These are phyloP conservation scores for Aelia acuminata DNA, from an alignment of 2,888 invertebrate genomes.

Conservation along the genomic window DNA sequence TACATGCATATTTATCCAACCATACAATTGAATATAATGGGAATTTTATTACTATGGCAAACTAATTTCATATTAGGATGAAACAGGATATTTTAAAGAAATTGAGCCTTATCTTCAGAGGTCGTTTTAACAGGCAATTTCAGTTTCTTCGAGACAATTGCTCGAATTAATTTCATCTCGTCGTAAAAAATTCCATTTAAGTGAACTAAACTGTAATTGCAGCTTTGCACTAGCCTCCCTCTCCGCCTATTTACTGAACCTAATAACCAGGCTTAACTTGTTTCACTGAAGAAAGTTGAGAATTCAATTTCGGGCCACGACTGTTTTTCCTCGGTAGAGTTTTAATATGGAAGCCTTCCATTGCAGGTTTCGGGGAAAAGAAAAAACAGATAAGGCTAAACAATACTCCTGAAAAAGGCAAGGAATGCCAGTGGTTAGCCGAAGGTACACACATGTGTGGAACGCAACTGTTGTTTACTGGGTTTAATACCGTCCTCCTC, in stretches of 20 bases:
- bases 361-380: background rate
- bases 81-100: background rate
- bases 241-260: background rate
- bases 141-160: slow-evolving; percentile 9
- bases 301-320: slow-evolving; percentile 39
- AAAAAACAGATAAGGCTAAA: background rate
- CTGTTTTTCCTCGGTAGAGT: background rate
- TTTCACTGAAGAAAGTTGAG: slow-evolving; percentile 1
- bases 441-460: background rate
- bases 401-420: background rate
- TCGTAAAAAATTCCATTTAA: slow-evolving; percentile 25
- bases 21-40: too few species aligned
- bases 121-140: background rate
- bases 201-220: slow-evolving; percentile 20
- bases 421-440: background rate
- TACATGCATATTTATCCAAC: too few species aligned
- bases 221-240: background rate
- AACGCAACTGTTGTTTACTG: background rate
- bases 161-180: background rate
- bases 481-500: background rate
- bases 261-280: slow-evolving; percentile 9
- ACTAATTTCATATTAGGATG: background rate
- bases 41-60: background rate
- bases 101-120: background rate
- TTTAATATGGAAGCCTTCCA: background rate